Percentiles rank a stretch among this genome's conserved stretches.
phyloP scores from a whole-genome alignment of 2,113 vertebrate genomes.

The Melanocharis versteri region DNA sequence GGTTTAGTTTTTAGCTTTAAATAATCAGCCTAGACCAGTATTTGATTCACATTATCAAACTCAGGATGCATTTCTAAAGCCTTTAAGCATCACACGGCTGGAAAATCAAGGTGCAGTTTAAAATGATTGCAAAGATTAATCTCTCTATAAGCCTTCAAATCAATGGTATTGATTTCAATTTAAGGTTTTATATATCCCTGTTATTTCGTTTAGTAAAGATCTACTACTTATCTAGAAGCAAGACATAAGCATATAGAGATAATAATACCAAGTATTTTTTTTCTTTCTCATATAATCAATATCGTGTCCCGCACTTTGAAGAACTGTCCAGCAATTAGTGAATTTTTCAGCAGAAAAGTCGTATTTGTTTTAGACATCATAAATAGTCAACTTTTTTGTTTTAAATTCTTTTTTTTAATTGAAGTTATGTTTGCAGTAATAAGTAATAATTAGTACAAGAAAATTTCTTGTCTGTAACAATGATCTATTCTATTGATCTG shows the following conservation, averaged over 20 bases:
- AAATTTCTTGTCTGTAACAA: not conserved
- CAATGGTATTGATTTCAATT: slow-evolving; percentile 28
- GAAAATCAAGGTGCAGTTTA: not conserved
- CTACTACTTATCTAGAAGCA: not conserved
- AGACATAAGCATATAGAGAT: not conserved
- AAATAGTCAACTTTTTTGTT: not conserved
- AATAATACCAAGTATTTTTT: not conserved
- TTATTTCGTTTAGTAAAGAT: not conserved
- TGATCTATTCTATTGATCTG: not conserved
- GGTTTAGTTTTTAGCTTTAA: slow-evolving; percentile 7
- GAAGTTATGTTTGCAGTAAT: not conserved
- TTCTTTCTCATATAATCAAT: not conserved
- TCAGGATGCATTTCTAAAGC: not conserved
- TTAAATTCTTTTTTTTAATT: not conserved
- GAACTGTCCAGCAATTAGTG: not conserved
- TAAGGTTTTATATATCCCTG: slow-evolving; percentile 6
- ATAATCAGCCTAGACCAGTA: not conserved
- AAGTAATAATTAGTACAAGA: not conserved
- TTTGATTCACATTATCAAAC: not conserved
- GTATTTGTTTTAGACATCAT: not conserved
- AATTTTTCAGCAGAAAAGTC: not conserved
- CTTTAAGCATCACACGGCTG: not conserved
- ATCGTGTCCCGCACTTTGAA: not conserved
- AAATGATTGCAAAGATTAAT: slow-evolving; percentile 1
- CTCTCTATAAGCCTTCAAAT: not conserved